These are phyloP conservation scores for Idaea straminata DNA, from an alignment of 2,888 invertebrate species.

Conservation along the genomic window DNA sequence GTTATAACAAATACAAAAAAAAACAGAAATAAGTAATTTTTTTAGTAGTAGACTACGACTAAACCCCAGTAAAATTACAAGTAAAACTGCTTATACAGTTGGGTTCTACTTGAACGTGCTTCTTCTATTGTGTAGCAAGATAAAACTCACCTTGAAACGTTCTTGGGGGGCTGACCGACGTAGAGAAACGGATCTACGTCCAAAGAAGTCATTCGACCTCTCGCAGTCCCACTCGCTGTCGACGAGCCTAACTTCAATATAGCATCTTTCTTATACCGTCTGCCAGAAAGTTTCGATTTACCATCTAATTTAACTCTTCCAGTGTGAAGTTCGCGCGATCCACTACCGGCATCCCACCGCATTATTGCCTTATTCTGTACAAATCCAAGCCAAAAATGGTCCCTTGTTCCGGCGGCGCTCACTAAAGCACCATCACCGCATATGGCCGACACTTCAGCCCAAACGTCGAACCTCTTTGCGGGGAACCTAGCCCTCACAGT, in stretches of 20 bases:
- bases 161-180: conserved; percentile 65
- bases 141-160: conserved; percentile 62
- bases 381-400: conserved; percentile 73
- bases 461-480: conserved; percentile 69
- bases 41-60: too few relatives aligned
- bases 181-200: conserved; percentile 67
- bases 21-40: too few relatives aligned
- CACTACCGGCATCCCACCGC: conserved; percentile 69
- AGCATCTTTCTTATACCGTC: conserved; percentile 69
- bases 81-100: too few relatives aligned
- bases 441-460: conserved; percentile 70
- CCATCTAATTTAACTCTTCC: conserved; percentile 63
- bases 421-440: conserved; percentile 65
- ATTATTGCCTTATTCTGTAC: conserved; percentile 59
- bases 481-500: conserved; percentile 61
- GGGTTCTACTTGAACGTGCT: too few relatives aligned
- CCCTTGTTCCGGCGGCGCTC: conserved; percentile 64
- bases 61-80: too few relatives aligned
- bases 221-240: conserved; percentile 57
- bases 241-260: conserved; percentile 61
- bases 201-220: conserved; percentile 67
- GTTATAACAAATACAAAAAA: too few relatives aligned
- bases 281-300: conserved; percentile 62
- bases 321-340: conserved; percentile 58
- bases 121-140: conserved; percentile 4